phyloP scores from a whole-genome alignment of 2,113 vertebrate genomes.

The Tenebrosternarchus preto region DNA sequence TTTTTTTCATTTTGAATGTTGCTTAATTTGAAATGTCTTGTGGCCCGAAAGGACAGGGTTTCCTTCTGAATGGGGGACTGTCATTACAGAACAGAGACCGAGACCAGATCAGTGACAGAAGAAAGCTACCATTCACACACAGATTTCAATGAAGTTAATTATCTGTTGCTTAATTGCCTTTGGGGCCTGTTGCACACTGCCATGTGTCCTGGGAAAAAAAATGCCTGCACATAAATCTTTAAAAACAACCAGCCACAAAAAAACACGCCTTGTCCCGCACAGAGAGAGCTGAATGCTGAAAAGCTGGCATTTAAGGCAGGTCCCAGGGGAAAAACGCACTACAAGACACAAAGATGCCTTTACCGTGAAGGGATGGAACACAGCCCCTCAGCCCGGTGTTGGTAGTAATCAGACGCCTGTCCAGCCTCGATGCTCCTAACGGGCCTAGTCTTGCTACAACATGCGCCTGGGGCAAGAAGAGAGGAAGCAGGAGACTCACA shows the following conservation, averaged over 20 bases:
- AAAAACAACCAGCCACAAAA: constrained; percentile 55
- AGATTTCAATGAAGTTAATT: constrained; percentile 70
- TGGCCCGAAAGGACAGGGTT: constrained; percentile 16
- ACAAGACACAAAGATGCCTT: constrained; percentile 56
- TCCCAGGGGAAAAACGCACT: constrained; percentile 37
- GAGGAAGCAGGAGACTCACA: not conserved
- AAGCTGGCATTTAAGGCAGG: constrained; percentile 57
- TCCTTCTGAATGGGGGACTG: constrained; percentile 19
- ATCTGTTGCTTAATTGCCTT: constrained; percentile 68
- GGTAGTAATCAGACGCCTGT: constrained; percentile 52
- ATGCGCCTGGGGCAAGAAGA: constrained; percentile 26
- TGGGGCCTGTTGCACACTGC: constrained; percentile 53
- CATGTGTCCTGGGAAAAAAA: constrained; percentile 56
- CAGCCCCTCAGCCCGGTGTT: constrained; percentile 42
- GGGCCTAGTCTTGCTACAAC: not conserved
- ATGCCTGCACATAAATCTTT: constrained; percentile 62
- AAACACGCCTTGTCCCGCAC: constrained; percentile 48
- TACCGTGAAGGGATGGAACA: constrained; percentile 39
- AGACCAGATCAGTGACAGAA: constrained; percentile 50
- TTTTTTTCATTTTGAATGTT: not conserved
- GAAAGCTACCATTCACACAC: constrained; percentile 62
- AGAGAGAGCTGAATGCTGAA: constrained; percentile 54
- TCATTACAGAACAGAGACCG: constrained; percentile 26
- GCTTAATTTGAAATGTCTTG: not conserved
- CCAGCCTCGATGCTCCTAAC: constrained; percentile 28